Evolutionary conservation across 2,888 invertebrate genomes (phyloP).

Genomic region (Eupeodes latifasciatus): DNA sequence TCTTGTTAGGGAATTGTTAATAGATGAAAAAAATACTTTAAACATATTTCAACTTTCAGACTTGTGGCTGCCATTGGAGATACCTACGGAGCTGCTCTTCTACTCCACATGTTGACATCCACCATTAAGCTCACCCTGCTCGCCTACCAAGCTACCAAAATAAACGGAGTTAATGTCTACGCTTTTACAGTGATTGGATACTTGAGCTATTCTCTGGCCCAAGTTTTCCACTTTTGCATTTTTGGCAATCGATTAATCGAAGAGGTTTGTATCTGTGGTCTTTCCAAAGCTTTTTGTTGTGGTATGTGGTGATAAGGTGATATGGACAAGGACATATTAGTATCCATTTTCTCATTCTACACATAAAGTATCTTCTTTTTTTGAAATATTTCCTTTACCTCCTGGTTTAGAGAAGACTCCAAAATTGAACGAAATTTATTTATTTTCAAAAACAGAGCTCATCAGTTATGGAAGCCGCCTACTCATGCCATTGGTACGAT

Average conservation of each 20-base stretch:
- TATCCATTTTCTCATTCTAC: not conserved
- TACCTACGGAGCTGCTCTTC: constrained; percentile 92
- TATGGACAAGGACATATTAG: constrained; percentile 28
- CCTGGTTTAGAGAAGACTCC: not conserved
- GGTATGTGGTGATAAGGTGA: not conserved
- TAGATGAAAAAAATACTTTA: constrained; percentile 2
- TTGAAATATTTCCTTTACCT: not conserved
- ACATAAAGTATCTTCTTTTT: not conserved
- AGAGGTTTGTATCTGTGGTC: constrained; percentile 86
- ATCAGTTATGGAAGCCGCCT: constrained; percentile 96
- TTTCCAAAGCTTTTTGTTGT: not conserved
- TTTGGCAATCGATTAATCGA: constrained; percentile 94
- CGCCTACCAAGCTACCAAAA: constrained; percentile 95
- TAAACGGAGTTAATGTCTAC: constrained; percentile 90
- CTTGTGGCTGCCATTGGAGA: constrained; percentile 92
- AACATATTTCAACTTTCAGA: constrained; percentile 84
- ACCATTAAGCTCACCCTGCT: constrained; percentile 92
- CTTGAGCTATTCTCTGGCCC: constrained; percentile 91
- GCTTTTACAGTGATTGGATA: constrained; percentile 92
- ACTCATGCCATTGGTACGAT: constrained; percentile 95
- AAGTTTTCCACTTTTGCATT: constrained; percentile 94
- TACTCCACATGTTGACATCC: constrained; percentile 93
- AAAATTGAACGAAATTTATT: constrained; percentile 57
- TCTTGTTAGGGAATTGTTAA: constrained; percentile 24
- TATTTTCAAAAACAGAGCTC: constrained; percentile 87